Conservation (phyloP, 2,113 vertebrate species). For the Paradoxurus hermaphroditus region DNA sequence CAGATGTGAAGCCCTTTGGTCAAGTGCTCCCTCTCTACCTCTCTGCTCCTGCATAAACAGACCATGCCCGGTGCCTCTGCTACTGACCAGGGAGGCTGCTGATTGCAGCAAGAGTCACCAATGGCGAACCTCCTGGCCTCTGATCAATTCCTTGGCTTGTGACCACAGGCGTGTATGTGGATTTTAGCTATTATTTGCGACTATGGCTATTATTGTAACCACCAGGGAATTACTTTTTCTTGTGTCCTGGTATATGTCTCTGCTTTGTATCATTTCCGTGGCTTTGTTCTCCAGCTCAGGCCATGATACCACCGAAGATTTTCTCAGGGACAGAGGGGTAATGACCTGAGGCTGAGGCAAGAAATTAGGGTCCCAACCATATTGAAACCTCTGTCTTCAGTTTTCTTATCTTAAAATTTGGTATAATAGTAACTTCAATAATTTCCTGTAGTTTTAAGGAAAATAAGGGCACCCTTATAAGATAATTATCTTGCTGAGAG, state of each 20-base stretch:
- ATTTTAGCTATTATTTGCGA: neutral
- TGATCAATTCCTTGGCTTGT: neutral
- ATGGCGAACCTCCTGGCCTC: neutral
- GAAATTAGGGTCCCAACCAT: neutral
- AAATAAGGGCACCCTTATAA: neutral
- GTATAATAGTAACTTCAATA: neutral
- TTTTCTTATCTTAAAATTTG: neutral
- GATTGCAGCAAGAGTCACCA: neutral
- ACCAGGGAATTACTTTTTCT: neutral
- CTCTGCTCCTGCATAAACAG: neutral
- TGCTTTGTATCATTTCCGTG: neutral
- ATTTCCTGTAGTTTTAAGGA: conserved; percentile 51
- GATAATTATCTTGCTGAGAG: conserved; percentile 40
- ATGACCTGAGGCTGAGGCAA: neutral
- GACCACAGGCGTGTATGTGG: neutral
- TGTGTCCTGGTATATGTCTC: neutral
- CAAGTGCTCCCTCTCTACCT: neutral
- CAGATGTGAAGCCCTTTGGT: neutral
- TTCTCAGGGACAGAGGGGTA: neutral
- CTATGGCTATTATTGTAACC: neutral
- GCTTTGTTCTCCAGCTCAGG: neutral
- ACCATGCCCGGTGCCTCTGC: neutral
- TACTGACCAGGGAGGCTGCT: neutral
- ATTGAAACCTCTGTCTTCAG: neutral
- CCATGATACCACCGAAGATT: neutral